phyloP scores from a whole-genome alignment of 2,113 vertebrate species.

The Polyodon spathula region DNA sequence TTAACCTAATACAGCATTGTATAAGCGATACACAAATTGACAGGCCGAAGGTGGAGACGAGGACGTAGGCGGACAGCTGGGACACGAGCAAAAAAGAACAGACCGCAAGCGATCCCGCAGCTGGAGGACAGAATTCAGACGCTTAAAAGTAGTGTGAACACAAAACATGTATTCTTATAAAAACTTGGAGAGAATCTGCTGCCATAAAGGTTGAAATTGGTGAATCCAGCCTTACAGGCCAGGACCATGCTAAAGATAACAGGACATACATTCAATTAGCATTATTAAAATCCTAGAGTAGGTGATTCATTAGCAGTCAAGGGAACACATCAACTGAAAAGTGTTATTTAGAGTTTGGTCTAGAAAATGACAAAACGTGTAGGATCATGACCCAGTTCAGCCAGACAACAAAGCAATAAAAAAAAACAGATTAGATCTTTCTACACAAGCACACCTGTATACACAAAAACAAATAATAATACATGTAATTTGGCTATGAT shows the following conservation, averaged over 20 bases:
- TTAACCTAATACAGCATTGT: neutral
- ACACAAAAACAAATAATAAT: too few species aligned
- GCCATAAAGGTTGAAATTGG: neutral
- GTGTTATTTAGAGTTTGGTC: too few species aligned
- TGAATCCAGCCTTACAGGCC: neutral
- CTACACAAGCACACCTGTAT: too few species aligned
- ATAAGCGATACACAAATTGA: neutral
- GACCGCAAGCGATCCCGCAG: neutral
- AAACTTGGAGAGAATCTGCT: slow-evolving; percentile 1
- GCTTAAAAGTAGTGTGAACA: neutral
- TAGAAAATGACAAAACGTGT: too few species aligned
- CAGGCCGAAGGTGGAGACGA: neutral
- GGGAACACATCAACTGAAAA: too few species aligned
- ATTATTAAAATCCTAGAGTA: neutral
- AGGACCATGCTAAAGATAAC: neutral
- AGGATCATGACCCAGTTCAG: too few species aligned
- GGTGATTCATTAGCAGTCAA: too few species aligned
- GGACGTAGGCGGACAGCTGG: neutral
- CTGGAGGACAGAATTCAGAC: neutral
- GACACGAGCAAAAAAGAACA: neutral
- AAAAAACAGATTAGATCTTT: too few species aligned
- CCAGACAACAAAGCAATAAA: too few species aligned
- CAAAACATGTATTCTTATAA: neutral
- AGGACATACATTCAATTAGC: neutral
- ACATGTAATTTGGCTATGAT: too few species aligned